These are phyloP conservation scores for Hypothenemus hampei DNA, from an alignment of 1,140 invertebrate species.

Conservation along the genomic window DNA sequence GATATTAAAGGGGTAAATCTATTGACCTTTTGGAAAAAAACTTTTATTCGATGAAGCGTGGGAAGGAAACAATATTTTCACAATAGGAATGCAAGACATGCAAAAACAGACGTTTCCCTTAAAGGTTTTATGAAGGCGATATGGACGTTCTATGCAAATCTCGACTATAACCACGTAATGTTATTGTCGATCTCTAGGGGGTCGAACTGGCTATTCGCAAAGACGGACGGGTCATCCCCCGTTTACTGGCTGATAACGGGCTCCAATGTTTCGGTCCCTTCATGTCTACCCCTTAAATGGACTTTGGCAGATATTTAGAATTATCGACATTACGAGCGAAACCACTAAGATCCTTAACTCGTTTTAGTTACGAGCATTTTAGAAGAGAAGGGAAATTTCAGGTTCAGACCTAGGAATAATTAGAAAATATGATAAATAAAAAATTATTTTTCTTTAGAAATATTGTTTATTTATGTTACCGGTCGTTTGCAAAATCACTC, in stretches of 20 bases:
- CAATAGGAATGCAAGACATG: slow-evolving; percentile 22
- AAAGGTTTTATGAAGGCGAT: slow-evolving; percentile 18
- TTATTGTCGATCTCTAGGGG: slow-evolving; percentile 14
- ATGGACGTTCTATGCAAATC: slow-evolving; percentile 27
- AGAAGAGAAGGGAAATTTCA: too few relatives aligned
- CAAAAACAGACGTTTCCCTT: slow-evolving; percentile 28
- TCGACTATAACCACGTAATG: slow-evolving; percentile 25
- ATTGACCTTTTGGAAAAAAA: too few relatives aligned
- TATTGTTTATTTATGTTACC: too few relatives aligned
- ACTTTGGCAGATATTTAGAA: slow-evolving; percentile 23
- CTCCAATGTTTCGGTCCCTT: slow-evolving; percentile 27
- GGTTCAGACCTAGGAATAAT: too few relatives aligned
- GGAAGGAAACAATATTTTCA: slow-evolving; percentile 17
- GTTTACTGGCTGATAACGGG: slow-evolving; percentile 31
- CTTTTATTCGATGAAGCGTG: background rate
- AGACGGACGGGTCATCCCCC: slow-evolving; percentile 30
- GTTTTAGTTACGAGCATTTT: too few relatives aligned
- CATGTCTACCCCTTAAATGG: slow-evolving; percentile 26
- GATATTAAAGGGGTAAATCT: too few relatives aligned
- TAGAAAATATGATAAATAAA: too few relatives aligned
- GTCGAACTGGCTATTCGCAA: slow-evolving; percentile 16
- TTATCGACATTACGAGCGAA: slow-evolving; percentile 26
- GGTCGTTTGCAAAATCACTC: too few relatives aligned
- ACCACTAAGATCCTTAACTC: slow-evolving; percentile 21
- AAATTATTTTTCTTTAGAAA: too few relatives aligned